A percentile compares a stretch with the other conserved stretches of the same genome.
phyloP scores from a whole-genome alignment of 2,797 vertebrate genomes.

The Sarcophilus harrisii region DNA sequence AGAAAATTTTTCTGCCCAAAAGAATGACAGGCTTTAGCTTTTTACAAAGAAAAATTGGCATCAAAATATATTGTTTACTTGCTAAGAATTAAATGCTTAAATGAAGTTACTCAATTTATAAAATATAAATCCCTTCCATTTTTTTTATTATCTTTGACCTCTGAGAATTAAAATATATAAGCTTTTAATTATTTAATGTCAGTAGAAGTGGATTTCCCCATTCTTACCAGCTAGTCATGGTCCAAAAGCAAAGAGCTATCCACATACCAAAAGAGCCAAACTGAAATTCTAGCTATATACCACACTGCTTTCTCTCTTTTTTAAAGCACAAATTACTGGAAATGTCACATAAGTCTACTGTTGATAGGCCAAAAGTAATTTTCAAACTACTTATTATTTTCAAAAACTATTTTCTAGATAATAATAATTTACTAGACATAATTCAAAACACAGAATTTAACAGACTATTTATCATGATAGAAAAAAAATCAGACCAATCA shows the following conservation, averaged over 20 bases:
- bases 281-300: neutral
- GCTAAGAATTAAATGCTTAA: neutral
- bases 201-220: neutral
- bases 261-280: neutral
- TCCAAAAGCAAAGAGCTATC: neutral
- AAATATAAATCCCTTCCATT: slow-evolving; percentile 10
- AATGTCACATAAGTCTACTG: slow-evolving; percentile 50
- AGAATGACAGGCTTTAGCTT: neutral
- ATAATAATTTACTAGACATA: slow-evolving; percentile 38
- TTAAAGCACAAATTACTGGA: slow-evolving; percentile 27
- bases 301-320: neutral
- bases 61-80: slow-evolving; percentile 10
- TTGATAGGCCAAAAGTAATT: slow-evolving; percentile 44
- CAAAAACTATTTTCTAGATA: slow-evolving; percentile 46
- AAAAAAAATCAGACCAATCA: neutral
- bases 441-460: slow-evolving; percentile 24
- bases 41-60: neutral
- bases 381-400: slow-evolving; percentile 58
- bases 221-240: neutral
- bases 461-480: slow-evolving; percentile 15
- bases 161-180: neutral
- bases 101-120: neutral
- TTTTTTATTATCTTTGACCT: neutral
- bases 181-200: neutral
- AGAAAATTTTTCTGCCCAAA: slow-evolving; percentile 8